Evolutionary conservation across 2,113 vertebrate genomes (phyloP).

Genomic region (Brienomyrus longianalis): DNA sequence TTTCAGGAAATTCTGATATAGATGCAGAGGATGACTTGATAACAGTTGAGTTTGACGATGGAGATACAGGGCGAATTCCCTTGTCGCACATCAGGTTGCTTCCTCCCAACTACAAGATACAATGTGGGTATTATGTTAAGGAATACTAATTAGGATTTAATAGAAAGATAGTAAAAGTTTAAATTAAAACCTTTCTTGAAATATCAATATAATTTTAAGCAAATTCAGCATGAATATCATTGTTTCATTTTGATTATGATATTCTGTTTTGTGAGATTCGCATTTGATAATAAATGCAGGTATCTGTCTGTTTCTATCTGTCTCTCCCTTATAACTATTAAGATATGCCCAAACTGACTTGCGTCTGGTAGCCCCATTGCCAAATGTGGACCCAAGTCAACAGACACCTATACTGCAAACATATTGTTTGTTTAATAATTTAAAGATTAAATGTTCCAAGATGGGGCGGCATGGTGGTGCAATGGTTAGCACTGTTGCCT

Average conservation of each 20-base stretch:
- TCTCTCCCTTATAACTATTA: too few relatives aligned
- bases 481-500: too few relatives aligned
- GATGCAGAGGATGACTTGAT: conserved; percentile 88
- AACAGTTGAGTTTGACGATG: conserved; percentile 95
- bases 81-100: conserved; percentile 93
- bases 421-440: neutral
- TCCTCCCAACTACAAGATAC: conserved; percentile 95
- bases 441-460: neutral
- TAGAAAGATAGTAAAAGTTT: conserved; percentile 3
- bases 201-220: conserved; percentile 15
- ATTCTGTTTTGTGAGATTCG: conserved; percentile 32
- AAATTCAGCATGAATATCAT: neutral
- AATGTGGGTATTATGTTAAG: conserved; percentile 71
- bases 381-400: too few relatives aligned
- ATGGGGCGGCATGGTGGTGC: too few relatives aligned
- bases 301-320: neutral
- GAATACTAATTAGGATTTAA: neutral
- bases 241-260: conserved; percentile 27
- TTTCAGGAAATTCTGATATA: conserved; percentile 75
- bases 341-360: too few relatives aligned
- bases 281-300: conserved; percentile 23
- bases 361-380: too few relatives aligned
- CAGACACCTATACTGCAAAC: neutral
- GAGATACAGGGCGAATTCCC: conserved; percentile 90
- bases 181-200: neutral